These are phyloP conservation scores for Caenorhabditis sp. DNA, from an alignment of 2,888 invertebrate genomes.

Conservation along the genomic window DNA sequence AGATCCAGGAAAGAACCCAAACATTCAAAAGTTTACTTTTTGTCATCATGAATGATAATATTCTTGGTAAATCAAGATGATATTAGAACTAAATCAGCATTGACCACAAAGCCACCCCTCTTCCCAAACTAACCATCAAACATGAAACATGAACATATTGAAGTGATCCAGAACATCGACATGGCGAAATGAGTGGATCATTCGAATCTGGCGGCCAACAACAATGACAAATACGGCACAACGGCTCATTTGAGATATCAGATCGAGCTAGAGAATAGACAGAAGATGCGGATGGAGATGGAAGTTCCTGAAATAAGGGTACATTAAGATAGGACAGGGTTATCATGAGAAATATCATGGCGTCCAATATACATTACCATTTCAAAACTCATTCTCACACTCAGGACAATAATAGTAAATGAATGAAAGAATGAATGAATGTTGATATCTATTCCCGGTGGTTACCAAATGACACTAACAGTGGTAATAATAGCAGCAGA, in stretches of 20 bases:
- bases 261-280: conserved; percentile 51
- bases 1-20: no score
- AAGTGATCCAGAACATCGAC: conserved; percentile 75
- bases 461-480: no score
- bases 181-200: conserved; percentile 74
- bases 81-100: no score
- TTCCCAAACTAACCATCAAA: conserved; percentile 71
- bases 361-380: no score
- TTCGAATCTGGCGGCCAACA: conserved; percentile 72
- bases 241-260: conserved; percentile 64
- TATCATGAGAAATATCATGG: neutral
- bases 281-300: conserved; percentile 48
- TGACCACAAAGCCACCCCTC: no score
- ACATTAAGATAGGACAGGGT: neutral
- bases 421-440: no score
- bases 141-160: conserved; percentile 75
- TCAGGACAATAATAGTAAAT: no score
- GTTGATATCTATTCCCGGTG: no score
- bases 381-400: neutral
- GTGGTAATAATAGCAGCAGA: no score
- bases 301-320: conserved; percentile 44
- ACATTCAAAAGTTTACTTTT: no score
- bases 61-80: no score
- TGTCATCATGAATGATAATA: no score
- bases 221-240: conserved; percentile 76